Evolutionary conservation across 2,888 invertebrate genomes (phyloP).

Genomic region (Drosophila multiciliata): DNA sequence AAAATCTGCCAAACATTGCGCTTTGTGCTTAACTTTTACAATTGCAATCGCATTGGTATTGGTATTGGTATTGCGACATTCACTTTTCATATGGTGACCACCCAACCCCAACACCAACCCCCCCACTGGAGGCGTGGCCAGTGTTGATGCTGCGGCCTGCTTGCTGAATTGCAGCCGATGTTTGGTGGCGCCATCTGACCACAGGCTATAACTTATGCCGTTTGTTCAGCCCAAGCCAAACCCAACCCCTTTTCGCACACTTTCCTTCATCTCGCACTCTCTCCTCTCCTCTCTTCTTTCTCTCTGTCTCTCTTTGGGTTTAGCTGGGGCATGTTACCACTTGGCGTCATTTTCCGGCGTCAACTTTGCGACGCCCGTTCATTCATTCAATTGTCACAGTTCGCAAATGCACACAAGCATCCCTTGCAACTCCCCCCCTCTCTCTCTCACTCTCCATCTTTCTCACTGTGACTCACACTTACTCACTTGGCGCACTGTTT

Average conservation of each 20-base stretch:
- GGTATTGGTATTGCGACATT: slow-evolving; percentile 57
- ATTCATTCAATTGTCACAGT: slow-evolving; percentile 65
- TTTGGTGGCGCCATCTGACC: slow-evolving; percentile 66
- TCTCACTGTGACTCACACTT: background rate
- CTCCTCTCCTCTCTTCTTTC: background rate
- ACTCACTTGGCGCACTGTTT: slow-evolving; percentile 44
- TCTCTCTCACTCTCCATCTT: background rate
- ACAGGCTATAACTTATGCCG: slow-evolving; percentile 62
- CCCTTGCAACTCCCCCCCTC: background rate
- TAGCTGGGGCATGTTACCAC: slow-evolving; percentile 25
- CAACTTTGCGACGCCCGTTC: slow-evolving; percentile 61
- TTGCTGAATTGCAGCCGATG: slow-evolving; percentile 26
- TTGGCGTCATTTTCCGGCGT: slow-evolving; percentile 70
- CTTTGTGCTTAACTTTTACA: slow-evolving; percentile 69
- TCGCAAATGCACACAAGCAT: slow-evolving; percentile 24
- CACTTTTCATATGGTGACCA: slow-evolving; percentile 58
- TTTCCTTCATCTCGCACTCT: background rate
- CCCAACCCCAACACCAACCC: background rate
- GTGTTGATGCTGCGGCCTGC: slow-evolving; percentile 11
- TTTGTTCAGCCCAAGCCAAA: slow-evolving; percentile 12
- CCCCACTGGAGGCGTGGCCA: slow-evolving; percentile 16
- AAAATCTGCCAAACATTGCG: slow-evolving; percentile 50
- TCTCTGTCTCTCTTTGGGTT: background rate
- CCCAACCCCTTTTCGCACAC: background rate
- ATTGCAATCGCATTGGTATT: slow-evolving; percentile 64